Base-by-base conservation (phyloP, 2,113 vertebrate genomes). In the Polypterus senegalus region DNA sequence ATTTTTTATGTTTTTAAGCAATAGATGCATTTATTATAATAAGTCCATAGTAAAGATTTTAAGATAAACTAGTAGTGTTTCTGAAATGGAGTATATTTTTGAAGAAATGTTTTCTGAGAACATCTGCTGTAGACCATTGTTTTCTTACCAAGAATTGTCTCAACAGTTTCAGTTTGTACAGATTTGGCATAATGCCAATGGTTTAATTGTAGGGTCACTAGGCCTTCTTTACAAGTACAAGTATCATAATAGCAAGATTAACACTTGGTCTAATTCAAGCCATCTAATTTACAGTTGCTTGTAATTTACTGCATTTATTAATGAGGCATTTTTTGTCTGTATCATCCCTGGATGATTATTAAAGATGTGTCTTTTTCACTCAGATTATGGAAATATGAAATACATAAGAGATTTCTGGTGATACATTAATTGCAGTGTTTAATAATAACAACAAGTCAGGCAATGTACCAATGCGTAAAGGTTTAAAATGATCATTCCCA, bases 201-300 rank as follows among this genome's bases (percentile, higher is more conserved):
- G 77, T 79, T 83, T 87, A 83, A 89, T 88, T 84, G 87, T 67
- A 70, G 83, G 78, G 78, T 84, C 85, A 86, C 62, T 60, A 65
- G 71, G 73, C 80, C 83, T 84, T 88, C 85, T 85, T 85, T 82
- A 79, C 84, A 81, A 74, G 76, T 80, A 78, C 74, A 78, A 81
- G 79, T 79, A 77, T 83, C 82, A 79, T 74, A 76, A 81, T 83
- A 78, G 81, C 79, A 80, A 83, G 86, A 88, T 86, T 85, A 89
- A 81, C 83, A 79, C 84, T 84, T 87, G 81, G 83, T 74, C 83
- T 58, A 59, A 64, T 46, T 9, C 47, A 52, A 52, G 51, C 7
- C 56, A 66, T 59, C 9, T 27, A 69, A 69, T 78, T 66, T 77
- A 77, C 75, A 75, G 77, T 65, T 57, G 64, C 70, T 47, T 70